Conservation (phyloP, 2,888 invertebrate genomes). For the Eubasilissa splendida region DNA sequence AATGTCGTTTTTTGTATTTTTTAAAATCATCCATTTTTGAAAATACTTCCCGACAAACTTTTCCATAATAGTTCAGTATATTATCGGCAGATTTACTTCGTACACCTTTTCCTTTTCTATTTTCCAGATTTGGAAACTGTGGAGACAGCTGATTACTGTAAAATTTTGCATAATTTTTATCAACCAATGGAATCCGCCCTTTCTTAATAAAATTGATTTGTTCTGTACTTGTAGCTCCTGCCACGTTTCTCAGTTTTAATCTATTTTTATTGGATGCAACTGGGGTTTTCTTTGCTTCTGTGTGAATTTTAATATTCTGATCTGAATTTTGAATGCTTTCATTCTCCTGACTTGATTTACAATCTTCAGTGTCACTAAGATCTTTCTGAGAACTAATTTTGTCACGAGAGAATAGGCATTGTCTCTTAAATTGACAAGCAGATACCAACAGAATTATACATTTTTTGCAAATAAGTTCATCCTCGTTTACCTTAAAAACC, state of each 20-base stretch:
- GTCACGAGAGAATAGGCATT: constrained; percentile 15
- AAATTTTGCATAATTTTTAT: constrained; percentile 5
- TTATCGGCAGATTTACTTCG: constrained; percentile 28
- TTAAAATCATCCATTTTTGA: constrained; percentile 31
- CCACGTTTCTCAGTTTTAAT: neutral
- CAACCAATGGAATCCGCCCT: neutral
- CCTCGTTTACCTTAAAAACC: constrained; percentile 36
- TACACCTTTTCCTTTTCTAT: neutral
- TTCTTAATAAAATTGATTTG: constrained; percentile 5
- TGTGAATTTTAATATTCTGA: neutral
- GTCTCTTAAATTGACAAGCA: constrained; percentile 43
- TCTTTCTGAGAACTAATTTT: constrained; percentile 18
- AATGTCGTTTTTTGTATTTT: constrained; percentile 23
- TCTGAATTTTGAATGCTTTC: neutral
- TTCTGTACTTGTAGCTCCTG: neutral
- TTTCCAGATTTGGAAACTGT: neutral
- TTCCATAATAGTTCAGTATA: constrained; percentile 10
- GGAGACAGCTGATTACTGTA: constrained; percentile 2
- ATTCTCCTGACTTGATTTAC: neutral
- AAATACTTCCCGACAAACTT: constrained; percentile 34
- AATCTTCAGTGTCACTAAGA: constrained; percentile 3
- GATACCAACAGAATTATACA: constrained; percentile 14
- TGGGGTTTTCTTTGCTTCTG: neutral
- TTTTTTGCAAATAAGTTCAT: constrained; percentile 30
- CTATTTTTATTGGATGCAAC: constrained; percentile 4